These are phyloP conservation scores for Acronicta alni DNA, from an alignment of 2,888 invertebrate species.

Conservation along the genomic window DNA sequence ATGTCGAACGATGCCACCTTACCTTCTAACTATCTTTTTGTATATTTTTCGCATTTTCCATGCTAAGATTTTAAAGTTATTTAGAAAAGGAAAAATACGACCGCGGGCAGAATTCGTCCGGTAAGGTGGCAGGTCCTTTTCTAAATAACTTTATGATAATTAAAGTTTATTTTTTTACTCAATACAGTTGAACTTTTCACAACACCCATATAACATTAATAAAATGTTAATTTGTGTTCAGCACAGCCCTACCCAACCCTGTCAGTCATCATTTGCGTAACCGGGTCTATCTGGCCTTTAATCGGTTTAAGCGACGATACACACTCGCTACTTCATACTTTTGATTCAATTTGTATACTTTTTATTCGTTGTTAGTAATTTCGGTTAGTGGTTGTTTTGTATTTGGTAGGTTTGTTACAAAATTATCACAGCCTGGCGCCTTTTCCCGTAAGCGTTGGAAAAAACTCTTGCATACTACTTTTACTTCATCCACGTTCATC, in stretches of 20 bases:
- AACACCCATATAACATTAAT: conserved; percentile 8
- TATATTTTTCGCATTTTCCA: no score
- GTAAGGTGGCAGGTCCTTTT: no score
- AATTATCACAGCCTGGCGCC: no score
- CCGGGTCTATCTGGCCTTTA: conserved; percentile 75
- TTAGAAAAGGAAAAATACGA: no score
- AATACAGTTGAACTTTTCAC: conserved; percentile 15
- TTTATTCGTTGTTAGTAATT: conserved; percentile 17
- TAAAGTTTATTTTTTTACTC: not conserved
- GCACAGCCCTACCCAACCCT: conserved; percentile 60
- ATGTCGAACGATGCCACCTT: no score
- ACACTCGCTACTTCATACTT: conserved; percentile 60
- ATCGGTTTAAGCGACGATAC: conserved; percentile 75
- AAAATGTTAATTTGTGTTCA: conserved; percentile 29
- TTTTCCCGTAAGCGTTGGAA: no score
- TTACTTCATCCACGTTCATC: no score
- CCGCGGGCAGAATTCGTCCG: no score
- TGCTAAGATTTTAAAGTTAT: no score
- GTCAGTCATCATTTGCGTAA: conserved; percentile 80
- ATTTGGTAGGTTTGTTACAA: not conserved
- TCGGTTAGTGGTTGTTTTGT: not conserved
- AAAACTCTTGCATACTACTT: no score
- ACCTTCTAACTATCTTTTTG: no score
- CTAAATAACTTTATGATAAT: no score
- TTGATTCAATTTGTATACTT: conserved; percentile 57